Evolutionary conservation across 2,888 invertebrate species (phyloP).

Genomic region (Lithophane socia): DNA sequence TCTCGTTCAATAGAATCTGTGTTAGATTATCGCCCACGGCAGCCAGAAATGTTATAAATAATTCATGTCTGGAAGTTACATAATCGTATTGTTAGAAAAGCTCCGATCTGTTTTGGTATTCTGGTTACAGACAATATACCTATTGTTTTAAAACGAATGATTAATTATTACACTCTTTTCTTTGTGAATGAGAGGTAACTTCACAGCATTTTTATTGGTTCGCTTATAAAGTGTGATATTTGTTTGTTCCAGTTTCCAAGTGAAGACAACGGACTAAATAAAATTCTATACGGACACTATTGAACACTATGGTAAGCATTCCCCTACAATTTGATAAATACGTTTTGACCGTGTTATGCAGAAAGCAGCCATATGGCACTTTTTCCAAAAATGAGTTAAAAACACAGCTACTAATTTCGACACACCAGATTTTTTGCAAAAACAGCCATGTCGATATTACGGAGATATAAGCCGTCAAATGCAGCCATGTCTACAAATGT

Average conservation of each 20-base stretch:
- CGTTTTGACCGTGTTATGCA: no score
- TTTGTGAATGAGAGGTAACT: neutral
- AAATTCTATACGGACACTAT: slow-evolving; percentile 19
- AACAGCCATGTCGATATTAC: no score
- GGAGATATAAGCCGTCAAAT: no score
- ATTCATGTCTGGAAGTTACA: slow-evolving; percentile 22
- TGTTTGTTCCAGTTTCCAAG: slow-evolving; percentile 59
- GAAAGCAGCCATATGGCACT: no score
- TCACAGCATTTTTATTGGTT: neutral
- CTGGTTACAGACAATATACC: slow-evolving; percentile 20
- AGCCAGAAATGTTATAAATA: slow-evolving; percentile 2
- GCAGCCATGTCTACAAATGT: no score
- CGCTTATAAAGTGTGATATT: neutral
- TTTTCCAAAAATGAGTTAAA: no score
- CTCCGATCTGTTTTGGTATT: slow-evolving; percentile 17
- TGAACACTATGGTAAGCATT: slow-evolving; percentile 61
- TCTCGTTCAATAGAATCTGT: neutral
- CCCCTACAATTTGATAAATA: neutral
- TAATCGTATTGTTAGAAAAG: slow-evolving; percentile 20
- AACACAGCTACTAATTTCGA: no score
- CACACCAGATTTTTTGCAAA: no score
- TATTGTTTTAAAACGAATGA: slow-evolving; percentile 51
- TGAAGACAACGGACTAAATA: slow-evolving; percentile 29
- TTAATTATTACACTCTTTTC: slow-evolving; percentile 24
- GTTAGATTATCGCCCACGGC: slow-evolving; percentile 18